phyloP scores from a whole-genome alignment of 2,888 invertebrate genomes.

The Chrysolina americana region DNA sequence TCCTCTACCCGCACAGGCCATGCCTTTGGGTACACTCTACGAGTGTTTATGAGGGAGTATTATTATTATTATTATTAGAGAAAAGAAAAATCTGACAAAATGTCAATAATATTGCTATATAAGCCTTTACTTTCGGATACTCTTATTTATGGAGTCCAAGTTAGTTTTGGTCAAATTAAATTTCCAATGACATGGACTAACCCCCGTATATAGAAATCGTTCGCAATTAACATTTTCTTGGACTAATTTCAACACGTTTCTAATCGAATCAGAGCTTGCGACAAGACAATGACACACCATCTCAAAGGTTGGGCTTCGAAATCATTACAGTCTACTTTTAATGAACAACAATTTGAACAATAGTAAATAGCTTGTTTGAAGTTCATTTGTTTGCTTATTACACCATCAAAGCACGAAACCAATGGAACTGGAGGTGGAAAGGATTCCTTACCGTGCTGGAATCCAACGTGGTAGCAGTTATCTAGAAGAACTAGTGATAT shows the following conservation, averaged over 20 bases:
- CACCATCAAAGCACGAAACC: slow-evolving; percentile 37
- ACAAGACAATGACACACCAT: slow-evolving; percentile 25
- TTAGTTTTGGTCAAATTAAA: not conserved
- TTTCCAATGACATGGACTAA: not conserved
- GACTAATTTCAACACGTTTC: slow-evolving; percentile 8
- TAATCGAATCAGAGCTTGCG: slow-evolving; percentile 28
- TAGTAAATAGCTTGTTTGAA: slow-evolving; percentile 30
- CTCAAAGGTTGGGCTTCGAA: slow-evolving; percentile 31
- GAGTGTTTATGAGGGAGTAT: no score
- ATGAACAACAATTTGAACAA: slow-evolving; percentile 30
- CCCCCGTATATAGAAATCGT: not conserved
- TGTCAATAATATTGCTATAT: not conserved
- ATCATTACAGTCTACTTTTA: slow-evolving; percentile 30
- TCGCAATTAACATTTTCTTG: slow-evolving; percentile 2
- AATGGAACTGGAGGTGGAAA: slow-evolving; percentile 22
- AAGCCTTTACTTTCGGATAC: no score
- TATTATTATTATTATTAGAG: no score
- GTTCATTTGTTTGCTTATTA: slow-evolving; percentile 36
- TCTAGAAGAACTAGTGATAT: slow-evolving; percentile 33
- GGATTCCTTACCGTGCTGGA: slow-evolving; percentile 16
- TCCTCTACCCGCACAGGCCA: no score
- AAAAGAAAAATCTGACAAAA: no score
- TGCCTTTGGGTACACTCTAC: no score
- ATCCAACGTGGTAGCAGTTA: slow-evolving; percentile 24
- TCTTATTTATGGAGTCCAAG: no score